A percentile compares a stretch with the other conserved stretches of the same genome.
Evolutionary conservation across 2,888 invertebrate genomes (phyloP).

Genomic region (Calameuta filiformis): DNA sequence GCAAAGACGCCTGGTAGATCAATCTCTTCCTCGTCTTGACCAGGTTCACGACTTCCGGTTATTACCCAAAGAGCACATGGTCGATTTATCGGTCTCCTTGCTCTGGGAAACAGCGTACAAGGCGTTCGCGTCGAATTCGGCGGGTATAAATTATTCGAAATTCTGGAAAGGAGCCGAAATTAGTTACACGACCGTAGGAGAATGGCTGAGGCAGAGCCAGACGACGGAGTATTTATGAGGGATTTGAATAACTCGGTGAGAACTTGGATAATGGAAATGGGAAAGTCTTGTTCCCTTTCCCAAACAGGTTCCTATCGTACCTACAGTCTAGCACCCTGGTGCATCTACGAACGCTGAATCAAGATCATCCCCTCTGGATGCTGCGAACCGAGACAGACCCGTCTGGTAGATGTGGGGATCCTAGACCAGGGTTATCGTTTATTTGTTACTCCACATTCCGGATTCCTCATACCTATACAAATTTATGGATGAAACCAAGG

Average conservation of each 20-base stretch:
- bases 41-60: background rate
- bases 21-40: background rate
- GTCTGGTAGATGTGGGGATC: background rate
- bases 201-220: background rate
- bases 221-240: slow-evolving; percentile 20
- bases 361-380: background rate
- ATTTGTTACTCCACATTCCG: background rate
- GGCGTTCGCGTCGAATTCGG: background rate
- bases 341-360: background rate
- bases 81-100: background rate
- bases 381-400: background rate
- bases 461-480: background rate
- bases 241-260: slow-evolving; percentile 24
- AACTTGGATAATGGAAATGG: slow-evolving; percentile 25
- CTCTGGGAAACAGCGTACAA: background rate
- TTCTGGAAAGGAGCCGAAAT: slow-evolving; percentile 5
- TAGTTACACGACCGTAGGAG: background rate
- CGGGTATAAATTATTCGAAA: background rate
- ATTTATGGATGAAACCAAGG: background rate
- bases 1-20: background rate
- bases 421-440: background rate
- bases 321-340: background rate
- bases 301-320: background rate
- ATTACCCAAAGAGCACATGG: background rate
- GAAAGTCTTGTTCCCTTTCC: slow-evolving; percentile 21